Base-by-base conservation (phyloP, 2,797 vertebrate species). In the Macrochelys suwanniensis region DNA sequence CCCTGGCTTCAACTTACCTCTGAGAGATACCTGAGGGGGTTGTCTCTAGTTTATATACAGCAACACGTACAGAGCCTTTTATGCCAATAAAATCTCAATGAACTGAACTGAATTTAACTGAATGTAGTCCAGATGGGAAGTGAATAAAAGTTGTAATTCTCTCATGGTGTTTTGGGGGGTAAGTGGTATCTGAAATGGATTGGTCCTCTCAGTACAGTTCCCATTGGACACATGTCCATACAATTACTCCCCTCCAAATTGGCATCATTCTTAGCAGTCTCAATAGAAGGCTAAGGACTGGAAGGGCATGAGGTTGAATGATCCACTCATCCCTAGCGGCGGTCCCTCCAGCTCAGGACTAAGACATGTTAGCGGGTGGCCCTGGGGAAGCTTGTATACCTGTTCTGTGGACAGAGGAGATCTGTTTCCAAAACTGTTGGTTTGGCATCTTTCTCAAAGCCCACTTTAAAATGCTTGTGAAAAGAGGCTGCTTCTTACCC, bases 401-500 rank as follows among this genome's bases (percentile, higher is more conserved):
- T 74, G 82, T 89, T 80, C 42, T 79, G 76, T 85, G 31, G 0
- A 74, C 47, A 84, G 76, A 93, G 49, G 31, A 94, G 5, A 94
- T 6, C 28, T 13, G 49, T 26, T 80, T 88, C 74, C 23, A 91
- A 59, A 15, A 33, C 23, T 33, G 80, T 28, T 81, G 47, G 91
- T 82, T 5, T 71, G 88, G 19, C 11, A 47, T 9, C 42, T 80
- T 78, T 88, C 4, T 37, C 31, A 89, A 61, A 86, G 6, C 5
- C 42, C 53, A 25, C 82, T 78, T 56, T 71, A 89, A 88, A 89
- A 80, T 59, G 10, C 54, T 81, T 21, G 47, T 45, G n/a, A 89
- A 76, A 95, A 95, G 87, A 68, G 89, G 47, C 4, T 82, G 13
- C 80, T 1, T 31, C 94, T 97, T 98, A 99, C 99, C 99, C 98